Evolutionary conservation across 2,888 invertebrate species (phyloP).

Genomic region (Caenorhabditis becei): DNA sequence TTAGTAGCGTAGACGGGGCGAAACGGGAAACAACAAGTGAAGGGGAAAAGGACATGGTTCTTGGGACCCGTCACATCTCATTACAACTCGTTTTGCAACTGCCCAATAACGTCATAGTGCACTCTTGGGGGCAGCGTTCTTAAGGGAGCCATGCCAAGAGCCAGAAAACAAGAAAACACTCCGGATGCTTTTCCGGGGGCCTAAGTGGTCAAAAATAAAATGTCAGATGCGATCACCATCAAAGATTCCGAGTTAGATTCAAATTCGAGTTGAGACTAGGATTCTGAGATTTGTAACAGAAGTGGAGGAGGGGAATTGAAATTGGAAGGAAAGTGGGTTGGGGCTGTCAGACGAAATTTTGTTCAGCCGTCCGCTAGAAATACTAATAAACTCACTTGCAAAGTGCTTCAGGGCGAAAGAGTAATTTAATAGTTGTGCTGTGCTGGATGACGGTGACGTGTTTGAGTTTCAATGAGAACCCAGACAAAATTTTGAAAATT

Average conservation of each 20-base stretch:
- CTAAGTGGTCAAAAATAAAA: conserved; percentile 16
- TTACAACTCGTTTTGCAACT: conserved; percentile 56
- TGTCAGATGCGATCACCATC: conserved; percentile 23
- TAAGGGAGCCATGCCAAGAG: neutral
- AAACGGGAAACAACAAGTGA: neutral
- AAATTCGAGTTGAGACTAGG: neutral
- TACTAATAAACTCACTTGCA: conserved; percentile 63
- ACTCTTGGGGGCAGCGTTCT: conserved; percentile 48
- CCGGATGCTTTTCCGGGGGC: neutral
- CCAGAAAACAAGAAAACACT: conserved; percentile 20
- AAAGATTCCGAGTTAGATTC: conserved; percentile 11
- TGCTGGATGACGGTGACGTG: conserved; percentile 56
- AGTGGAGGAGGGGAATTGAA: conserved; percentile 4
- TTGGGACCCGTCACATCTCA: conserved; percentile 51
- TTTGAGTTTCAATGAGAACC: conserved; percentile 46
- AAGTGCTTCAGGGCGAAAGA: conserved; percentile 61
- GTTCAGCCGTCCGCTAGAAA: conserved; percentile 52
- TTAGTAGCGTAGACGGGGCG: neutral
- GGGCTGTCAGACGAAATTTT: conserved; percentile 41
- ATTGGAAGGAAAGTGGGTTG: neutral
- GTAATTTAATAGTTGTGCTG: conserved; percentile 55
- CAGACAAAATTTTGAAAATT: neutral
- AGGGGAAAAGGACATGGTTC: conserved; percentile 26
- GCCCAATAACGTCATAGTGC: conserved; percentile 51
- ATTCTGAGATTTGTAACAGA: conserved; percentile 9